phyloP scores from a whole-genome alignment of 2,888 invertebrate species.

The Cantharis lateralis region DNA sequence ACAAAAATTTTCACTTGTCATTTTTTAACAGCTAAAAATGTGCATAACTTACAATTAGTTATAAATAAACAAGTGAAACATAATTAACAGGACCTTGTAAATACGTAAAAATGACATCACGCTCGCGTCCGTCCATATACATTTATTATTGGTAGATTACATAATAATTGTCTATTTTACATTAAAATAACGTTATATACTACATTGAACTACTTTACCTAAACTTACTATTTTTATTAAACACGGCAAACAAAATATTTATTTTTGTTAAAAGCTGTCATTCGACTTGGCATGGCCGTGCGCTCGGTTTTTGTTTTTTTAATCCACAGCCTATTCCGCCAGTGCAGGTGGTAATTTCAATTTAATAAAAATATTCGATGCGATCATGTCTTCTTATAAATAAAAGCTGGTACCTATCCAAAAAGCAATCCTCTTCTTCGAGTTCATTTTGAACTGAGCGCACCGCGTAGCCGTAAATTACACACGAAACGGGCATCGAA shows the following conservation, averaged over 20 bases:
- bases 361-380: no score
- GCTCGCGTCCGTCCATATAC: slow-evolving; percentile 4
- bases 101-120: slow-evolving; percentile 26
- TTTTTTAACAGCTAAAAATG: slow-evolving; percentile 1
- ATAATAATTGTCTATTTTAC: slow-evolving; percentile 12
- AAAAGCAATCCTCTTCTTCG: background rate
- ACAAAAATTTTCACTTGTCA: background rate
- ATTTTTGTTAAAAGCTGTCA: background rate
- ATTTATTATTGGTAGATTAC: slow-evolving; percentile 20
- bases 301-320: background rate
- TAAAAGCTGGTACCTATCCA: no score
- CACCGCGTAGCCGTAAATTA: background rate
- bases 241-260: background rate
- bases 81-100: slow-evolving; percentile 27
- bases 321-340: background rate
- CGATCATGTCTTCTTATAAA: no score
- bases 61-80: slow-evolving; percentile 27
- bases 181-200: background rate
- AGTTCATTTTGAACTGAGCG: background rate
- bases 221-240: background rate
- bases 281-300: no score
- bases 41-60: slow-evolving; percentile 6
- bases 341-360: no score
- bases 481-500: background rate
- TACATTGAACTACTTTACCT: background rate